phyloP scores from a whole-genome alignment of 2,888 invertebrate species.

The Agrenia bidenticulata region DNA sequence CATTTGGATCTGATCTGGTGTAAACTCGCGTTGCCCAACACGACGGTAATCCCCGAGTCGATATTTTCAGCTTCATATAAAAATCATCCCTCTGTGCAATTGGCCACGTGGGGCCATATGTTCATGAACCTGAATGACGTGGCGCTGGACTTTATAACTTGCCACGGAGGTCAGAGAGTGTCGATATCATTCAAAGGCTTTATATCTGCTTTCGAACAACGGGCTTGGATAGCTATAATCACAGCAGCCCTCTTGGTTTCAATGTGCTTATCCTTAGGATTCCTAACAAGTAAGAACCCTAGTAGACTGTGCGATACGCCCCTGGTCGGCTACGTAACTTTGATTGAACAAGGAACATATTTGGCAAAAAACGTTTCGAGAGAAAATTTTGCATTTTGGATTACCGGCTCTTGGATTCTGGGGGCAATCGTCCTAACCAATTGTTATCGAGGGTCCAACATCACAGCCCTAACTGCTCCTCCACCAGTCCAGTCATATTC shows the following conservation, averaged over 20 bases:
- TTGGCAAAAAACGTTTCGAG: background rate
- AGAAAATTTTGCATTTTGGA: background rate
- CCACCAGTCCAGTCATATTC: background rate
- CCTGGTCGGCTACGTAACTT: background rate
- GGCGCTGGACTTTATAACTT: background rate
- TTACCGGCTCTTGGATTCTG: background rate
- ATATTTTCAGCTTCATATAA: too few species aligned
- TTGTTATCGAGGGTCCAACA: background rate
- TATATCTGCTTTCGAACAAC: background rate
- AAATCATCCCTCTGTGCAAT: too few species aligned
- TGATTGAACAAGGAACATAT: background rate
- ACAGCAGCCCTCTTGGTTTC: background rate
- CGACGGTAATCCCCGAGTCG: too few species aligned
- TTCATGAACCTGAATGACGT: background rate
- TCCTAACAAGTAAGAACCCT: background rate
- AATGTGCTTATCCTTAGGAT: background rate
- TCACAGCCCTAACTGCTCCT: background rate
- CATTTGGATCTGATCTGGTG: too few species aligned
- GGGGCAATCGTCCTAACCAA: background rate
- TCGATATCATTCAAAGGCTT: background rate
- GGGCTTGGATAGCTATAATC: background rate
- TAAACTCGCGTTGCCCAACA: too few species aligned
- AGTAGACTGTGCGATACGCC: background rate
- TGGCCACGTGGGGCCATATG: background rate
- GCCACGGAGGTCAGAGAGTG: background rate